Evolutionary conservation across 2,888 invertebrate species (phyloP).

Genomic region (Coenonympha glycerion): DNA sequence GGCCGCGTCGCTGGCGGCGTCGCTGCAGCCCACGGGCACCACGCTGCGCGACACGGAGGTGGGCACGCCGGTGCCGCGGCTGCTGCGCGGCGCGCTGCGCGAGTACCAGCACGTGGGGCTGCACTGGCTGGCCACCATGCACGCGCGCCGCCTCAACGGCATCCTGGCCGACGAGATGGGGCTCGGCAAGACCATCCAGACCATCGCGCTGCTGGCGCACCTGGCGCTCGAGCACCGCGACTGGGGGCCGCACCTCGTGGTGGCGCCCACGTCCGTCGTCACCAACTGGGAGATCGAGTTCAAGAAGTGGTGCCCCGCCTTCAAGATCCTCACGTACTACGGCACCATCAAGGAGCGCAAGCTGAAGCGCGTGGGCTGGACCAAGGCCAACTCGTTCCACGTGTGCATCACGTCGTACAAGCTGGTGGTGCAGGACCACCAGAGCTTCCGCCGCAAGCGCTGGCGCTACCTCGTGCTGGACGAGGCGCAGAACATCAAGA

Average conservation of each 20-base stretch:
- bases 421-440: constrained; percentile 98
- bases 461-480: constrained; percentile 99
- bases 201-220: constrained; percentile 94
- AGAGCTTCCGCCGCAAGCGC: constrained; percentile 95
- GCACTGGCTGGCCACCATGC: constrained; percentile 98
- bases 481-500: constrained; percentile 99
- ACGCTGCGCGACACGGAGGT: constrained; percentile 96
- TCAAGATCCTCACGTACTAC: constrained; percentile 99
- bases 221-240: constrained; percentile 92
- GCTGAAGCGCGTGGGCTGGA: constrained; percentile 95
- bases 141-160: constrained; percentile 94
- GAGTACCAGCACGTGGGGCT: constrained; percentile 98
- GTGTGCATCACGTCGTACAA: constrained; percentile 99
- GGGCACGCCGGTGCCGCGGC: constrained; percentile 93
- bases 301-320: constrained; percentile 99
- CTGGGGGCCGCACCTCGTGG: constrained; percentile 99
- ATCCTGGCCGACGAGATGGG: constrained; percentile 99
- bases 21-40: constrained; percentile 98
- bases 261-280: constrained; percentile 99
- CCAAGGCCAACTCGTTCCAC: constrained; percentile 98
- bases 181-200: constrained; percentile 97
- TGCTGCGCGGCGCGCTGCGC: constrained; percentile 91
- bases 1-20: constrained; percentile 94
- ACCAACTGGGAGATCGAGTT: constrained; percentile 99
- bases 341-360: constrained; percentile 97